Evolutionary conservation across 1,140 invertebrate species (phyloP), one percentile per base, ranked within the genome.

Genomic region (Cyclargus thomasi): DNA sequence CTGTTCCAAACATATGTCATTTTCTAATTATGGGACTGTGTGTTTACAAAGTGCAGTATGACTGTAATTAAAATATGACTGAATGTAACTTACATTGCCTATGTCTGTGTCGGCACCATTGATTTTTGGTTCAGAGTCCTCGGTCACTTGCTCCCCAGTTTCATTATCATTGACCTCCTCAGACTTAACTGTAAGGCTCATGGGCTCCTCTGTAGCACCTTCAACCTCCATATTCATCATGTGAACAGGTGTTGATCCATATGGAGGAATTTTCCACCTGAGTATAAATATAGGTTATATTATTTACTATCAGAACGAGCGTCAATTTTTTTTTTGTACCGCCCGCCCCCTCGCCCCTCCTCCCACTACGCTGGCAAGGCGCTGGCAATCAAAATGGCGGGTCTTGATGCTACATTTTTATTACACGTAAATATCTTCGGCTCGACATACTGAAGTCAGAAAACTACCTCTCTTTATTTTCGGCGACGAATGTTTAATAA

Each of bases 311-410:
- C 71, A 79, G 70, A 78, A 65, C 77, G 74, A 82, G 77, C 80
- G 76, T 80, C 78, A 80, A n/a, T n/a, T 65, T 85, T 82, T 85
- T 87, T 78, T 87, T 82, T 84, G 75, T 82, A 83, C 76, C 75
- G 74, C 78, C 70, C 72, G 71, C 62, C 70, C 74, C 77, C 80
- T 82, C 79, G 74, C 77, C 79, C 71, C 67, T 67, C 71, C 67
- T 76, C 73, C 73, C 75, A 74, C 73, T 73, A 82, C 79, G 77
- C 75, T 79, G 79, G 79, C 79, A 81, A 80, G 79, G 80, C 79
- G 74, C 81, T 82, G 82, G 78, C 80, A 85, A 87, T 85, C 85
- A 87, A 87, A 87, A 87, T 87, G 85, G 85, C 85, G 83, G 85
- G 83, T 59, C 55, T 79, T 78, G 75, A 85, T 81, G 75, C 80